These are phyloP conservation scores for Caenorhabditis uteleia DNA, from an alignment of 2,888 invertebrate species.

Conservation along the genomic window DNA sequence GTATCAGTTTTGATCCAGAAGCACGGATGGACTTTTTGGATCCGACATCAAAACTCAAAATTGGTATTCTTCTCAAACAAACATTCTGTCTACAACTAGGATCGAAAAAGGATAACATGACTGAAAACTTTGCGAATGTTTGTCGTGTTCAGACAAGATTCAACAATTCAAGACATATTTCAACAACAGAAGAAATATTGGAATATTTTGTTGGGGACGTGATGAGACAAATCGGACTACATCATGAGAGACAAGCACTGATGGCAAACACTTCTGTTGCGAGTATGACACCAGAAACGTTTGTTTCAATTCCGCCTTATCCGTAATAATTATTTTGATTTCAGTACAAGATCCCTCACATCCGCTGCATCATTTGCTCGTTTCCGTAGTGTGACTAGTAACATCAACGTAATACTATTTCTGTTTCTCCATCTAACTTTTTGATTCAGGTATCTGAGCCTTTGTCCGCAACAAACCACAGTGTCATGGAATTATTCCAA, in stretches of 20 bases:
- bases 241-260: too few relatives aligned
- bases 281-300: too few relatives aligned
- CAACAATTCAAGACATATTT: constrained; percentile 41
- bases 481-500: constrained; percentile 62
- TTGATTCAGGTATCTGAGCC: constrained; percentile 10
- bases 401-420: not conserved
- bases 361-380: constrained; percentile 10
- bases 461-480: constrained; percentile 24
- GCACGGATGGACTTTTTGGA: constrained; percentile 37
- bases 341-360: constrained; percentile 11
- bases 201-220: constrained; percentile 51
- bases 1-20: constrained; percentile 49
- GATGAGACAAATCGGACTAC: constrained; percentile 35
- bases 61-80: constrained; percentile 50
- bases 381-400: constrained; percentile 5
- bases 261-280: too few relatives aligned
- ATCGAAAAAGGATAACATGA: constrained; percentile 7
- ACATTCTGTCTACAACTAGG: constrained; percentile 55
- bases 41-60: constrained; percentile 20
- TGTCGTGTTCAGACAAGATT: constrained; percentile 50
- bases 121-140: constrained; percentile 46
- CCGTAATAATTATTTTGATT: not conserved
- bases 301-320: constrained; percentile 1
- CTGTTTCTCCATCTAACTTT: not conserved
- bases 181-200: constrained; percentile 44